These are phyloP conservation scores for Arctopsyche grandis DNA, from an alignment of 1,140 invertebrate species.

Conservation along the genomic window DNA sequence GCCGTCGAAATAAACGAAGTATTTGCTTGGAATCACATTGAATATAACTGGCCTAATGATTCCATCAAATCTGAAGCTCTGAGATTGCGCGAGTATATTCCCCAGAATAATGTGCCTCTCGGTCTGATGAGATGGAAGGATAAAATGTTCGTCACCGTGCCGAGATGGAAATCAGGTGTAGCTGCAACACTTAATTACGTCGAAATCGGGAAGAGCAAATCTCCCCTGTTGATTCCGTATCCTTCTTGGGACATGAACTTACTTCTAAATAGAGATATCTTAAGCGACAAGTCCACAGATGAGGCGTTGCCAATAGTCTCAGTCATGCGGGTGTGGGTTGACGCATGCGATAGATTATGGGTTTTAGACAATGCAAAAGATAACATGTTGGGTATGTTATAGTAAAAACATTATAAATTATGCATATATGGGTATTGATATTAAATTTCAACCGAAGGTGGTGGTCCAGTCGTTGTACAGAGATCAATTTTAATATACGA, in stretches of 20 bases:
- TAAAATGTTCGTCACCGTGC: slow-evolving; percentile 81
- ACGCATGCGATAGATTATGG: slow-evolving; percentile 73
- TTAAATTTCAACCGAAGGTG: slow-evolving; percentile 12
- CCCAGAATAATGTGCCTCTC: slow-evolving; percentile 77
- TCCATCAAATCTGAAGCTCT: slow-evolving; percentile 68
- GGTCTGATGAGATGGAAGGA: slow-evolving; percentile 79
- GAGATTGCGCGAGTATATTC: slow-evolving; percentile 71
- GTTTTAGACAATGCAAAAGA: slow-evolving; percentile 71
- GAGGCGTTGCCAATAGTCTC: slow-evolving; percentile 53
- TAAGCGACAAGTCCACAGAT: slow-evolving; percentile 39
- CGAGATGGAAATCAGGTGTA: slow-evolving; percentile 80
- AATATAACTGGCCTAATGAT: slow-evolving; percentile 74
- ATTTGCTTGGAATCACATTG: slow-evolving; percentile 74
- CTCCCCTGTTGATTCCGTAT: slow-evolving; percentile 73
- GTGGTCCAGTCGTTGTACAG: slow-evolving; percentile 59
- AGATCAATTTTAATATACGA: slow-evolving; percentile 66
- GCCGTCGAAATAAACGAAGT: slow-evolving; percentile 61
- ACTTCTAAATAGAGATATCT: slow-evolving; percentile 60
- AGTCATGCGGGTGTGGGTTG: slow-evolving; percentile 69
- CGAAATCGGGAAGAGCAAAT: slow-evolving; percentile 64
- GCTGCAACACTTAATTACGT: slow-evolving; percentile 78
- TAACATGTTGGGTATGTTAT: slow-evolving; percentile 66
- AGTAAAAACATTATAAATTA: neutral
- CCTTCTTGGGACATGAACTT: slow-evolving; percentile 74
- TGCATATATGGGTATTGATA: neutral